Conservation (phyloP, 1,140 invertebrate genomes). For the Hycleus cichorii region DNA sequence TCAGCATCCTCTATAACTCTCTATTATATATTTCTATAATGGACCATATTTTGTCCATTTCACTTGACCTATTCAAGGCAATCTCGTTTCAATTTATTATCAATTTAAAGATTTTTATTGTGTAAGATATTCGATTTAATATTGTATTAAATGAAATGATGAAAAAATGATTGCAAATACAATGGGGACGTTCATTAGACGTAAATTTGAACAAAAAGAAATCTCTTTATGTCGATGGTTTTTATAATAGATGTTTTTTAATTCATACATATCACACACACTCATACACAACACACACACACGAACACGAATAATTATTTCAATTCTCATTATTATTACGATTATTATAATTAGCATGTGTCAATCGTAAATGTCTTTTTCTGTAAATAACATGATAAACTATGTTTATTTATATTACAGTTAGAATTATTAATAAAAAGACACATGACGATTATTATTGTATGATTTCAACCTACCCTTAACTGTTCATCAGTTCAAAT, state of each 20-base stretch:
- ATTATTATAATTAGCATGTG: slow-evolving; percentile 14
- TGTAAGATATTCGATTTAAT: slow-evolving; percentile 3
- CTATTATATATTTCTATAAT: too few relatives aligned
- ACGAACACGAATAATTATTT: slow-evolving; percentile 20
- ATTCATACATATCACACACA: slow-evolving; percentile 26
- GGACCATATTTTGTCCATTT: too few relatives aligned
- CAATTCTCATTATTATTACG: slow-evolving; percentile 17
- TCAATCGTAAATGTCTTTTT: slow-evolving; percentile 22
- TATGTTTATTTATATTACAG: slow-evolving; percentile 27
- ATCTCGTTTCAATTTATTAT: background rate
- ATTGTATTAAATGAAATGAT: too few relatives aligned
- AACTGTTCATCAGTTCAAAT: too few relatives aligned
- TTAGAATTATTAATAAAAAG: slow-evolving; percentile 22
- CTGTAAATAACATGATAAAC: slow-evolving; percentile 25
- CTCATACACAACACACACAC: background rate
- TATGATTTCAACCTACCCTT: too few relatives aligned
- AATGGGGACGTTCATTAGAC: too few relatives aligned
- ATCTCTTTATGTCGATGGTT: slow-evolving; percentile 23
- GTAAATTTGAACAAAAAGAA: slow-evolving; percentile 1
- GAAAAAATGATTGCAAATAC: too few relatives aligned
- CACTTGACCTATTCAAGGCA: too few relatives aligned
- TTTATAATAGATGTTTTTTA: slow-evolving; percentile 27
- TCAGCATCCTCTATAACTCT: slow-evolving; percentile 3
- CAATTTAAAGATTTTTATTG: slow-evolving; percentile 7
- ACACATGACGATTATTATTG: slow-evolving; percentile 13